Evolutionary conservation across 2,888 invertebrate species (phyloP), one percentile per base, ranked within the genome.

Genomic region (Pseudeuparius sepicola): DNA sequence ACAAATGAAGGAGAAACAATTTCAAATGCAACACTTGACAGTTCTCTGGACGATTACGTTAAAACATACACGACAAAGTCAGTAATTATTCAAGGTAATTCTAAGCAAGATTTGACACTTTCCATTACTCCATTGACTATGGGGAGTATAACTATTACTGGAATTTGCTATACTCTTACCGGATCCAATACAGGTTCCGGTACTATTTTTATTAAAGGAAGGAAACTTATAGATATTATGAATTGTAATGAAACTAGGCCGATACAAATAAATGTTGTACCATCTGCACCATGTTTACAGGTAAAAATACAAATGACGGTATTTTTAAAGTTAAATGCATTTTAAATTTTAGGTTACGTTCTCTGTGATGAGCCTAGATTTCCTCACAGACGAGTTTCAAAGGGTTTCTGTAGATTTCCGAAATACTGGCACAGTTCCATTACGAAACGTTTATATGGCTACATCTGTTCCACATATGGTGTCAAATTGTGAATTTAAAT

Each of bases 261-360:
- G 43, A 66, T 93, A 33, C 71, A 78, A 45, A 75, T 90, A 36
- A 73, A 72, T 42, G 72, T 93, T 31, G 74, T 83, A 27, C 78
- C 84, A 9, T 73, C 78, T 44, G 79, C 88, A 41, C 89, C 93
- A 0, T 79, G 82, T 51, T 65, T 93, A 51, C 80, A 86, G 71
- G 85, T 83, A 61, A 54, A 40, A 14, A 27, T 32, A n/a, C n/a
- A n/a, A n/a, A n/a, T n/a, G n/a, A n/a, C n/a, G n/a, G n/a, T n/a
- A n/a, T n/a, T n/a, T n/a, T 6, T 20, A 20, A 20, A n/a, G 6
- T 5, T 25, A 15, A 11, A 9, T 9, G 9, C 6, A 9, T 18
- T 26, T 43, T 18, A n/a, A 23, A 37, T 41, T 29, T 54, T 54
- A 84, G 81, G 76, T 83, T 47, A 71, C 71, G 3, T 81, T 86